Evolutionary conservation across 2,113 vertebrate genomes (phyloP), one percentile per base, ranked within the genome.

Genomic region (Brevimyrus niger): DNA sequence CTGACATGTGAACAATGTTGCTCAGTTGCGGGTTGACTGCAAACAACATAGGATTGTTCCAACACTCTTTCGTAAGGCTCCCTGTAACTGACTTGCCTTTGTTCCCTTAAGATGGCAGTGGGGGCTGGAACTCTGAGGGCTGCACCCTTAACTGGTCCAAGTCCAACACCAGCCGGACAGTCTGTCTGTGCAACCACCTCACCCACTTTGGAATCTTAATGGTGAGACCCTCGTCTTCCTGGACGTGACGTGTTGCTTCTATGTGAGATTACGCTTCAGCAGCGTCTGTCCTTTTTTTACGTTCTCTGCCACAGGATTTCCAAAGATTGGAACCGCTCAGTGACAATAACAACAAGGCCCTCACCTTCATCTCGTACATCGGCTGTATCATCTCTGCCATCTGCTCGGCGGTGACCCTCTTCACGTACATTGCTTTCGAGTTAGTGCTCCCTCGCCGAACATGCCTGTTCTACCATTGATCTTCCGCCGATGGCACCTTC

Each of bases 361-460:
- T 99, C 86, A 99, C 98, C 86, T 98, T 98, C 89, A 96, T 99
- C 93, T 97, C 96, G 31, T 98, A 99, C 92, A 94, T 99, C 23
- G 98, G 98, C 87, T 99, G 98, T 91, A 98, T 98, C 15, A 90
- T 99, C 91, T 99, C 98, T 0, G 97, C 98, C 55, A 96, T 99
- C 94, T 99, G 97, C 93, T 98, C 98, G 10, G 98, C 98, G 17
- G 97, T 96, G 55, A 99, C 98, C 50, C 96, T 99, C 90, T 95
- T 99, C 89, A 99, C 98, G 19, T 99, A 99, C 84, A 94, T 98
- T 89, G 97, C 98, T 21, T 99, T 99, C 90, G 98, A 99, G 98
- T 99, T 93, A 97, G 98, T 97, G 73, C 2, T 89, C 53, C n/a
- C 15, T 15, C 5, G 9, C 50, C 35, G 8, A 51, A 44, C 27